These are phyloP conservation scores for Antigone vipio DNA, from an alignment of 2,113 vertebrate species.

Conservation along the genomic window DNA sequence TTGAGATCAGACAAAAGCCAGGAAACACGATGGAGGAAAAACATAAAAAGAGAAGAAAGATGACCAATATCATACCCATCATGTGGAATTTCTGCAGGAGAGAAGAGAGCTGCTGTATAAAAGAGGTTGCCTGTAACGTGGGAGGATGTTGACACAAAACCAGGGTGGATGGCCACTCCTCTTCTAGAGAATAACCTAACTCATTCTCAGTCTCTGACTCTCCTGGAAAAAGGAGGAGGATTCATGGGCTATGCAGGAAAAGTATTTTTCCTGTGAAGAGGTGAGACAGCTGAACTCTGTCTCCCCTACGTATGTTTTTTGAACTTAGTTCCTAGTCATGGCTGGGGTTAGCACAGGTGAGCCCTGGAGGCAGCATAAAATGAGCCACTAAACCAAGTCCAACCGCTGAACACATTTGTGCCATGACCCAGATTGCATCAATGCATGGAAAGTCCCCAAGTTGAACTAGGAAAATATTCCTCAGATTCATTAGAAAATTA, in stretches of 20 bases:
- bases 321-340: background rate
- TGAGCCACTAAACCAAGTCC: background rate
- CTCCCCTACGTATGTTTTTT: background rate
- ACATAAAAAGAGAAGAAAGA: background rate
- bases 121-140: background rate
- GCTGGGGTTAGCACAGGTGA: slow-evolving; percentile 6
- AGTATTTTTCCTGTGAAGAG: background rate
- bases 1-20: background rate
- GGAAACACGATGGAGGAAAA: background rate
- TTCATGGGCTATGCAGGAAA: background rate
- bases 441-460: background rate
- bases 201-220: background rate
- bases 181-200: background rate
- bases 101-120: background rate
- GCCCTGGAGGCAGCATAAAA: background rate
- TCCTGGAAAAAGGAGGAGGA: background rate
- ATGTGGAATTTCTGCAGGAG: background rate
- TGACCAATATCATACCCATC: background rate
- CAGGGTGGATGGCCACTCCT: background rate
- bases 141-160: background rate
- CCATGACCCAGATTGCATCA: slow-evolving; percentile 33
- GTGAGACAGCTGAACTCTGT: background rate
- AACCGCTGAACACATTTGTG: background rate
- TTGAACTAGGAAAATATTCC: background rate
- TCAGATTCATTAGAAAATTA: slow-evolving; percentile 14